Base-by-base conservation (phyloP, 2,888 invertebrate species). In the Metopia argyrocephala region DNA sequence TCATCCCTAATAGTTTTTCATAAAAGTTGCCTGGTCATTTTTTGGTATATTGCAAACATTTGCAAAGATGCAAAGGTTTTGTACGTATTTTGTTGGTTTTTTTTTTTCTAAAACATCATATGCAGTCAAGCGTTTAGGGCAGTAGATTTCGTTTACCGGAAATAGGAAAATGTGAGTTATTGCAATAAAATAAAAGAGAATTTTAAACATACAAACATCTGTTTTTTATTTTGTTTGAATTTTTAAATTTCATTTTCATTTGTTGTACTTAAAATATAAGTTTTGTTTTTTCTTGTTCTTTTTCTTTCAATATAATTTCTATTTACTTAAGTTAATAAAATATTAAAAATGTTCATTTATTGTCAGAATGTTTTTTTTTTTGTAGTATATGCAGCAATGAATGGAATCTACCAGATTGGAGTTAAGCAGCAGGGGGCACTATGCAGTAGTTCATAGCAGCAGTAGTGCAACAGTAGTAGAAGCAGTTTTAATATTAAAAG, bases 11-110 rank as follows among this genome's bases (percentile, higher is more conserved):
- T 38, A 12, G 79, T 83, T 83, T 82, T 84, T 84, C 79, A 84
- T 84, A 84, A 84, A 76, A 84, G 78, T 79, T 82, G 84, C 75
- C 80, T 54, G 71, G 80, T 82, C 84, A 84, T 80, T 80, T 82
- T 81, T 73, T 79, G 71, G 15, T 15, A 38, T 15, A 12, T 38
- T 38, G 4, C 38, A 15, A 38, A 38, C 56, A 15, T 20, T 20
- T 18, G 20, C n/a, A 50, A 38, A 38, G 15, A 15, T 15, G 15
- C 9, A 38, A 38, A 9, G 12, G 15, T 12, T 3, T 1, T 38
- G 2, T 38, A 12, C 38, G n/a, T n/a, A n/a, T 38, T 3, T 38
- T 38, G 38, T 12, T 38, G 38, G n/a, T n/a, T n/a, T n/a, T n/a
- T n/a, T n/a, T n/a, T n/a, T n/a, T n/a, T n/a, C n/a, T n/a, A n/a